These are phyloP conservation scores for Leucozona laternaria DNA, from an alignment of 2,888 invertebrate species.

Conservation along the genomic window DNA sequence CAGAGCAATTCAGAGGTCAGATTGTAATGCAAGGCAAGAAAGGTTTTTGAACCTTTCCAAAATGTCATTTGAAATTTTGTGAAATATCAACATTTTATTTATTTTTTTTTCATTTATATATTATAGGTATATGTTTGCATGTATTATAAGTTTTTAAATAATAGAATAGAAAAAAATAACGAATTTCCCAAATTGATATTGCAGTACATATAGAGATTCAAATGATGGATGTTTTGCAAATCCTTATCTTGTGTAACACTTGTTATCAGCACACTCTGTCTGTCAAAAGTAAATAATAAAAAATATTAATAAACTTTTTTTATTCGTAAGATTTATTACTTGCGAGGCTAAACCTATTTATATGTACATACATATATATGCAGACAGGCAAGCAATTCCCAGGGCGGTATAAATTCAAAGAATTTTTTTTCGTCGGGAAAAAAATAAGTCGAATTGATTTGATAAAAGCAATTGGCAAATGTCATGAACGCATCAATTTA, in stretches of 20 bases:
- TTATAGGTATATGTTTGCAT: no score
- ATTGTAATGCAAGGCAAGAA: no score
- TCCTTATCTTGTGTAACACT: conserved; percentile 7
- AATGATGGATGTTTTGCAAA: background rate
- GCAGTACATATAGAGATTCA: no score
- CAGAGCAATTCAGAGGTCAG: no score
- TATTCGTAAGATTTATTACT: background rate
- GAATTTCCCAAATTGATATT: background rate
- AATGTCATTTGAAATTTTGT: no score
- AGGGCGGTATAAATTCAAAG: background rate
- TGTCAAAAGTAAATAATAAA: background rate
- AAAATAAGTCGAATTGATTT: background rate
- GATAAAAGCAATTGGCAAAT: background rate
- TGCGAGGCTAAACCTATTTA: background rate
- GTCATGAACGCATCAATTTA: background rate
- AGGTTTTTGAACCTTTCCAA: no score
- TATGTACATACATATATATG: background rate
- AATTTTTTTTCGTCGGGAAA: background rate
- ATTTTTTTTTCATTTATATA: no score
- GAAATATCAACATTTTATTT: no score
- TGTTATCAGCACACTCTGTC: background rate
- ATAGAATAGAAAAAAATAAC: background rate
- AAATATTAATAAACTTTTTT: background rate
- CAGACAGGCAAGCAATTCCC: background rate
- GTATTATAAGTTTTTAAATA: no score